Percentiles rank a stretch among this genome's conserved stretches.
phyloP scores from a whole-genome alignment of 2,797 vertebrate species.

The Chloroceryle amazona region DNA sequence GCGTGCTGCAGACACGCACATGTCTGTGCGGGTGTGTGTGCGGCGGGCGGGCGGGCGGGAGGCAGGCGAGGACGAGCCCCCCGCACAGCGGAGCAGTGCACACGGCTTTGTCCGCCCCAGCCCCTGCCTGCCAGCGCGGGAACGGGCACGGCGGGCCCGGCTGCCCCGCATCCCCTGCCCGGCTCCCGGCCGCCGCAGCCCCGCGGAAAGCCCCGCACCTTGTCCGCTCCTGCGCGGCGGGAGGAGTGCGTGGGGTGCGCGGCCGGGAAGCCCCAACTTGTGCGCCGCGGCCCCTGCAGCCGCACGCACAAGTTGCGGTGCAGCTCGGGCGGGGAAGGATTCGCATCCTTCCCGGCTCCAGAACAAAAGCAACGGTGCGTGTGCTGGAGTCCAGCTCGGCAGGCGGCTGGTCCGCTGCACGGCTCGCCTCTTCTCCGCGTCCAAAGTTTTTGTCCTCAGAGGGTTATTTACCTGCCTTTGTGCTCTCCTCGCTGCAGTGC shows the following conservation, averaged over 20 bases:
- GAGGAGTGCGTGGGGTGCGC: no score
- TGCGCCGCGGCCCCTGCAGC: neutral
- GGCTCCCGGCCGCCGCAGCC: neutral
- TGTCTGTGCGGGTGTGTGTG: neutral
- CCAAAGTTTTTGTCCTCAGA: neutral
- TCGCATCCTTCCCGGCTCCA: neutral
- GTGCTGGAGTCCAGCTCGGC: neutral
- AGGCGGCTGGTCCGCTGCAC: neutral
- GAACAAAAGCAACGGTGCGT: neutral
- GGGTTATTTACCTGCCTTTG: neutral
- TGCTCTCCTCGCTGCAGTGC: neutral
- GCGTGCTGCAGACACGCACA: neutral
- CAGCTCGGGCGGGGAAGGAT: neutral
- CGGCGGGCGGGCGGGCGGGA: no score
- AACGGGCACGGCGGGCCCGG: no score
- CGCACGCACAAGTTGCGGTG: neutral
- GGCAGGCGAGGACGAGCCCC: no score
- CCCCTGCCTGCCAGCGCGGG: neutral
- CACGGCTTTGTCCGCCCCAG: neutral
- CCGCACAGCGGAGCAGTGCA: neutral
- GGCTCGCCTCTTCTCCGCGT: neutral
- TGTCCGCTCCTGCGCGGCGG: neutral
- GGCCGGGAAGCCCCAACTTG: neutral
- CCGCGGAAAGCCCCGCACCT: neutral
- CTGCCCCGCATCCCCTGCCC: no score